Evolutionary conservation across 2,888 invertebrate genomes (phyloP).

Genomic region (Sericinus montela): DNA sequence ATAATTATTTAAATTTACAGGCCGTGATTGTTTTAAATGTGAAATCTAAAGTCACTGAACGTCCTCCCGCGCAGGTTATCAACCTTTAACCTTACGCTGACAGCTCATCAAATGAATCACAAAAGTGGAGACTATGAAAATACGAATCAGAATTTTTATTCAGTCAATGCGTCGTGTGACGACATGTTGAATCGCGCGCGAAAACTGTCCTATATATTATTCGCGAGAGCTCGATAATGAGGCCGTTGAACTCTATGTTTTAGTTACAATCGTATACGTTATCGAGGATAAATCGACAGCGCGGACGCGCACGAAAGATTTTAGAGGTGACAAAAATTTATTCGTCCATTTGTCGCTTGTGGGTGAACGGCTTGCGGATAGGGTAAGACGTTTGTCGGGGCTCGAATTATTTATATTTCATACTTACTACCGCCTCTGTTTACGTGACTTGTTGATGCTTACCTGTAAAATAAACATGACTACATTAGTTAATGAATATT

Average conservation of each 20-base stretch:
- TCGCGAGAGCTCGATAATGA: constrained; percentile 62
- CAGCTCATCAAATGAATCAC: constrained; percentile 20
- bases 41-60: constrained; percentile 29
- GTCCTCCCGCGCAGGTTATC: constrained; percentile 32
- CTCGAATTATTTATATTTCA: constrained; percentile 24
- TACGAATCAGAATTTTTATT: constrained; percentile 20
- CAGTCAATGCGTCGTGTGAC: constrained; percentile 42
- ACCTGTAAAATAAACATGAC: constrained; percentile 25
- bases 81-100: constrained; percentile 39
- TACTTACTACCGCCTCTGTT: constrained; percentile 4
- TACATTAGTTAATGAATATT: constrained; percentile 14
- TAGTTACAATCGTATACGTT: constrained; percentile 49
- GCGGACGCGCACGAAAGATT: constrained; percentile 27
- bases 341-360: constrained; percentile 27
- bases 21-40: constrained; percentile 24
- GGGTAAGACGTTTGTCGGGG: constrained; percentile 24
- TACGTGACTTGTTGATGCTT: neutral
- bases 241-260: constrained; percentile 55
- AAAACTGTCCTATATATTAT: constrained; percentile 73
- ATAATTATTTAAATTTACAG: constrained; percentile 9
- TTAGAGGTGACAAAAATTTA: constrained; percentile 39
- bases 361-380: constrained; percentile 28
- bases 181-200: constrained; percentile 49
- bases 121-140: constrained; percentile 9
- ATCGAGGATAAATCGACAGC: constrained; percentile 31